These are phyloP conservation scores for Cyrtodaria siliqua DNA, from an alignment of 2,888 invertebrate genomes.

Conservation along the genomic window DNA sequence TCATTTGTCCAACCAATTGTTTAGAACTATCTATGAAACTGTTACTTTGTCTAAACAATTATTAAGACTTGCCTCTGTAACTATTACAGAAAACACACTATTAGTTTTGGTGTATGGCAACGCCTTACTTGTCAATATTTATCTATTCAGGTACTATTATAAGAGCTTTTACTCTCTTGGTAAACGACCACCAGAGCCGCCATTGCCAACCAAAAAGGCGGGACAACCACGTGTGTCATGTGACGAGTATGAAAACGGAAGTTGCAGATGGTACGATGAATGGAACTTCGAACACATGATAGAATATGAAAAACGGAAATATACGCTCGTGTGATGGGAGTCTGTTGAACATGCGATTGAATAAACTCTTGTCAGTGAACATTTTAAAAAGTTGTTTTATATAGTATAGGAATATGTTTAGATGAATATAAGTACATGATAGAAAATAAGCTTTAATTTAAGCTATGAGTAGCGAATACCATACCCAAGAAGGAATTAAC, in stretches of 20 bases:
- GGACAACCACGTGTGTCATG: conserved; percentile 80
- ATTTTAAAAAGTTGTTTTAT: no score
- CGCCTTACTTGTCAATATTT: neutral
- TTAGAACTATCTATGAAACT: no score
- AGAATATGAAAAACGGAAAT: conserved; percentile 76
- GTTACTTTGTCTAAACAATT: no score
- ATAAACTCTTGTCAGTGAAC: no score
- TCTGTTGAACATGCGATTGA: neutral
- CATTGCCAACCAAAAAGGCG: conserved; percentile 70
- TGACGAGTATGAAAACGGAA: conserved; percentile 82
- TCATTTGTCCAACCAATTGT: no score
- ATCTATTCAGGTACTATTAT: conserved; percentile 81
- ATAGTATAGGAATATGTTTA: neutral
- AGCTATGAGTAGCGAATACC: no score
- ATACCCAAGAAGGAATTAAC: no score
- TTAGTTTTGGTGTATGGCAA: no score
- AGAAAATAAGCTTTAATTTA: neutral
- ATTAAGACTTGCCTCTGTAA: no score
- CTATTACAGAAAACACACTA: no score
- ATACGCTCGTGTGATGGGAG: conserved; percentile 44
- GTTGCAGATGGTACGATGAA: conserved; percentile 84
- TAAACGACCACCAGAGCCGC: conserved; percentile 80
- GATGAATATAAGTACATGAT: neutral
- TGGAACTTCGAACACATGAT: conserved; percentile 82
- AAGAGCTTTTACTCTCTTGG: conserved; percentile 83